phyloP scores from a whole-genome alignment of 2,113 vertebrate genomes.

The Amphiprion percula region DNA sequence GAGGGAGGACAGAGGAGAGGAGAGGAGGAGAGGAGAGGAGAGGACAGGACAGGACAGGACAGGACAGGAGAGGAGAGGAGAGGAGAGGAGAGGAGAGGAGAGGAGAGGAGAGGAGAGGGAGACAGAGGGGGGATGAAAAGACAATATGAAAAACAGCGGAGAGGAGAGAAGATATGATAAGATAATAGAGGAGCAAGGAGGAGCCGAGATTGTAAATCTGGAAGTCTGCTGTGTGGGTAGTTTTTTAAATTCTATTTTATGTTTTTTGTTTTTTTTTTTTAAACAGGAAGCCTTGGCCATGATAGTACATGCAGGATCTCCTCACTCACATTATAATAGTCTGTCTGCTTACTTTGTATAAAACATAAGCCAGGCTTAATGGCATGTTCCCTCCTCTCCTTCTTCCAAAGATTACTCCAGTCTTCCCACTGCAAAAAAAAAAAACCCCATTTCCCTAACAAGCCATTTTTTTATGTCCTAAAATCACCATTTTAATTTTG shows the following conservation, averaged over 20 bases:
- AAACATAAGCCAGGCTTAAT: constrained; percentile 40
- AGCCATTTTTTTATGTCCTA: not conserved
- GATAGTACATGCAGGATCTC: constrained; percentile 9
- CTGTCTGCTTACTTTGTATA: constrained; percentile 38
- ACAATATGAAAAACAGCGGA: not conserved
- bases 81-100: constrained; percentile 31
- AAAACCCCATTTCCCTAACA: not conserved
- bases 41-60: constrained; percentile 34
- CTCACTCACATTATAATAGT: constrained; percentile 42
- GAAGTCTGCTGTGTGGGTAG: not conserved
- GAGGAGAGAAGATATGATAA: constrained; percentile 10
- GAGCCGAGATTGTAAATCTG: not conserved
- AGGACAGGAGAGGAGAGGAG: constrained; percentile 3
- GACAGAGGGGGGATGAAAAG: too few relatives aligned
- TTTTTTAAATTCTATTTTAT: not conserved
- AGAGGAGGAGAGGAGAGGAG: constrained; percentile 5
- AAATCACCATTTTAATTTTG: constrained; percentile 28
- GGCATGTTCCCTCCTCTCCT: constrained; percentile 3
- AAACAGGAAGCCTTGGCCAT: constrained; percentile 20
- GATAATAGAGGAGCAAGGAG: constrained; percentile 23
- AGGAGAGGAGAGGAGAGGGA: not conserved
- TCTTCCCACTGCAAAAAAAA: constrained; percentile 6
- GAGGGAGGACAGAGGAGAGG: constrained; percentile 7
- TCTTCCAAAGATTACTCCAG: not conserved
- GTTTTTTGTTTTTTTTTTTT: not conserved